phyloP scores from a whole-genome alignment of 2,113 vertebrate species.

The Planiliza haematocheilus region DNA sequence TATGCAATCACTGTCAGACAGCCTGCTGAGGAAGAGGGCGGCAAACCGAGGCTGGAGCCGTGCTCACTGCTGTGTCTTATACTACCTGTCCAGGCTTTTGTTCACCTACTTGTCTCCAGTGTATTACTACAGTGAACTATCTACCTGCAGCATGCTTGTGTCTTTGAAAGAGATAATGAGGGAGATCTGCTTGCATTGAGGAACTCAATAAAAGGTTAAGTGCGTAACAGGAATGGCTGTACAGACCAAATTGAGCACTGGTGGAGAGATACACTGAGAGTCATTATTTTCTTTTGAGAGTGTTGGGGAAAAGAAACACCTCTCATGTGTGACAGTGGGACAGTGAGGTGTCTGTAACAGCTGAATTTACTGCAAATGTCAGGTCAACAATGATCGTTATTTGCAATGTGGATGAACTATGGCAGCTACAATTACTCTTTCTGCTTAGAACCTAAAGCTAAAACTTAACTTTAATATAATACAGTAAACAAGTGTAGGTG shows the following conservation, averaged over 20 bases:
- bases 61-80: constrained; percentile 27
- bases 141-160: neutral
- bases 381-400: neutral
- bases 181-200: constrained; percentile 48
- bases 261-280: neutral
- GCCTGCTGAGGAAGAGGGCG: constrained; percentile 51
- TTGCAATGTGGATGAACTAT: neutral
- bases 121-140: constrained; percentile 36
- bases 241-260: constrained; percentile 26
- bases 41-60: constrained; percentile 43
- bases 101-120: constrained; percentile 39
- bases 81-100: constrained; percentile 56
- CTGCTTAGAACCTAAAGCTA: neutral
- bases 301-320: neutral
- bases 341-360: neutral
- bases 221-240: constrained; percentile 39
- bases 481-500: neutral
- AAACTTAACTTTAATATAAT: neutral
- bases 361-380: constrained; percentile 9
- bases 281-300: constrained; percentile 17
- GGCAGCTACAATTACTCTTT: neutral
- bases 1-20: constrained; percentile 66
- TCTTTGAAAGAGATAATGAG: constrained; percentile 56
- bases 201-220: constrained; percentile 63
- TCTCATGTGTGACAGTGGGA: constrained; percentile 4